Conservation (phyloP, 1,140 invertebrate genomes). For the Drosophila nigromelanica region DNA sequence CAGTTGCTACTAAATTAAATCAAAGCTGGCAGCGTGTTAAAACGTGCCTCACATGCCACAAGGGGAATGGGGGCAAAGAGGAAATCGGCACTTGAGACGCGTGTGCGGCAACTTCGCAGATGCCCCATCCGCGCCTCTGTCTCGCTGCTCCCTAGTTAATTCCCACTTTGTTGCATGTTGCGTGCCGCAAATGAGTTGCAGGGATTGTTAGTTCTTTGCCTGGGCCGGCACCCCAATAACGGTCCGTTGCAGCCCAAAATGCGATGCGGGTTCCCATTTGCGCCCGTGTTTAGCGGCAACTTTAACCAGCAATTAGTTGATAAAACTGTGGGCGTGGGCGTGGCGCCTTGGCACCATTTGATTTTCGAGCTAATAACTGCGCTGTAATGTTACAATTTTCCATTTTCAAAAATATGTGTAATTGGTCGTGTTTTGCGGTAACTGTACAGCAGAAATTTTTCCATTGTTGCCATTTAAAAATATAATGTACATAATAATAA, state of each 20-base stretch:
- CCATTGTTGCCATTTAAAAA: too few relatives aligned
- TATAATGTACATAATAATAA: too few relatives aligned
- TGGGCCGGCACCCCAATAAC: conserved; percentile 39
- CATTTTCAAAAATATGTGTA: background rate
- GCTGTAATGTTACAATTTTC: conserved; percentile 10
- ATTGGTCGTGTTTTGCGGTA: background rate
- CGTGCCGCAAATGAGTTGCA: conserved; percentile 70
- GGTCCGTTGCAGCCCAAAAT: conserved; percentile 15
- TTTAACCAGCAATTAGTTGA: conserved; percentile 52
- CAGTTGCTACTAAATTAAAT: conserved; percentile 77
- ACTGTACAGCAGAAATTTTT: background rate
- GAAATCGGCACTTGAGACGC: conserved; percentile 75
- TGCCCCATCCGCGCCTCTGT: background rate
- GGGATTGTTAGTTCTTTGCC: conserved; percentile 18
- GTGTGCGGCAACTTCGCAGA: conserved; percentile 20
- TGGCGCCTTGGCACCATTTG: conserved; percentile 40
- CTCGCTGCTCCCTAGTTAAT: background rate
- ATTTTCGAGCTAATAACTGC: background rate
- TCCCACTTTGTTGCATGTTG: conserved; percentile 47
- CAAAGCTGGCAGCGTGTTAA: conserved; percentile 79
- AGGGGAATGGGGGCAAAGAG: conserved; percentile 36
- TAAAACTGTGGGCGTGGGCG: conserved; percentile 37
- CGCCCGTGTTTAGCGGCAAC: conserved; percentile 52
- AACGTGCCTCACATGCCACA: conserved; percentile 75
- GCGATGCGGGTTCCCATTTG: conserved; percentile 31